Percentiles rank a stretch among this genome's conserved stretches.
phyloP scores from a whole-genome alignment of 2,888 invertebrate genomes.

The Noctua janthe region DNA sequence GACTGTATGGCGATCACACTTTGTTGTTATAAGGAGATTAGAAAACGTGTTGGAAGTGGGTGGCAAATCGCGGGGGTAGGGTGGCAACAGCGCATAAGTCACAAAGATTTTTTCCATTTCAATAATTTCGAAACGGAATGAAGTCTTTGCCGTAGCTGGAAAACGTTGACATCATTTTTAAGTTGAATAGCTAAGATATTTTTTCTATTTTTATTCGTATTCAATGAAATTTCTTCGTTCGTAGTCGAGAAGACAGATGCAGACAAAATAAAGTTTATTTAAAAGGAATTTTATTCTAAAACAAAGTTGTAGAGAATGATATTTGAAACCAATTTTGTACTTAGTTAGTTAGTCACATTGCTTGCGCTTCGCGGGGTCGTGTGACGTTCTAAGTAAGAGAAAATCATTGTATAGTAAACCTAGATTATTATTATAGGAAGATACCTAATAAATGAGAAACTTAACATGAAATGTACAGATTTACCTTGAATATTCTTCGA shows the following conservation, averaged over 20 bases:
- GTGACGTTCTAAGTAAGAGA: background rate
- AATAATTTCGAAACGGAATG: background rate
- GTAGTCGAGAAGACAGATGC: background rate
- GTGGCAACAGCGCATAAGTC: background rate
- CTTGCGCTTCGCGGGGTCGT: background rate
- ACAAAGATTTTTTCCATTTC: background rate
- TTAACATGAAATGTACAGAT: conserved; percentile 22
- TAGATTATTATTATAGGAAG: background rate
- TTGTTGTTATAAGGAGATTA: background rate
- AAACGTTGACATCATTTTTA: background rate
- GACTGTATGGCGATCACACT: conserved; percentile 10
- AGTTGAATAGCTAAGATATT: background rate
- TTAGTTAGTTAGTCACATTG: background rate
- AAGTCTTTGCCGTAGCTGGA: background rate
- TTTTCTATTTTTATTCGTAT: background rate
- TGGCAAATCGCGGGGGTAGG: background rate
- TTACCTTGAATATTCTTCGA: conserved; percentile 50
- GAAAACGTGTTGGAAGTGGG: background rate
- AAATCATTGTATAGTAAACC: background rate
- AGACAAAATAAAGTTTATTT: background rate
- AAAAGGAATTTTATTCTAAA: background rate
- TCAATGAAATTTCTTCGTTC: background rate
- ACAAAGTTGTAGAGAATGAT: background rate
- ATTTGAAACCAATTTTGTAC: background rate
- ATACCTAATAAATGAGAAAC: conserved; percentile 23